Percentiles rank a stretch among this genome's conserved stretches.
Conservation (phyloP, 2,888 invertebrate genomes). For the Macroteleia sp. region DNA sequence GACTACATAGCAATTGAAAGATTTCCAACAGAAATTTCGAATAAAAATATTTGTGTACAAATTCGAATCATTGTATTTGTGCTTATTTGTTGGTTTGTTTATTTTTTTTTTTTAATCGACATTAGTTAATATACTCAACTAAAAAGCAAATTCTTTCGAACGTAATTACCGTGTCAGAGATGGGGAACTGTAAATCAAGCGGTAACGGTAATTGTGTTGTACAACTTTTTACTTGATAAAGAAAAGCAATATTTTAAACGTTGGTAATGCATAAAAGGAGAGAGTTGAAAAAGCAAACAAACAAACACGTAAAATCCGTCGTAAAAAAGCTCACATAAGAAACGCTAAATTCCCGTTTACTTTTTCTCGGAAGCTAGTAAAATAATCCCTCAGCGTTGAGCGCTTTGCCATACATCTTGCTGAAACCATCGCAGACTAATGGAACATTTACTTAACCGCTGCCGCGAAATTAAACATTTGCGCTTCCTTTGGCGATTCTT, state of each 20-base stretch:
- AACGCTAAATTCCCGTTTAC: conserved; percentile 36
- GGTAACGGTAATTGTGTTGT: no score
- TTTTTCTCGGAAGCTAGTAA: conserved; percentile 32
- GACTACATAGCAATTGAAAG: no score
- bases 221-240: not conserved
- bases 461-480: conserved; percentile 37
- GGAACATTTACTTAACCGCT: conserved; percentile 39
- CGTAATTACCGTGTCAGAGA: no score
- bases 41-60: no score
- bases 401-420: conserved; percentile 32
- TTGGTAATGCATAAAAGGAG: not conserved
- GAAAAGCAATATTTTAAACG: conserved; percentile 11
- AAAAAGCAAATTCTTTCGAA: no score
- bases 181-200: no score
- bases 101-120: no score
- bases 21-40: no score
- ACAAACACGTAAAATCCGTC: conserved; percentile 21
- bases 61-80: no score
- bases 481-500: conserved; percentile 35
- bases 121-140: no score
- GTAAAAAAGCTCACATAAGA: conserved; percentile 15
- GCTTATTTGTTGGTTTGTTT: no score
- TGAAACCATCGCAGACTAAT: conserved; percentile 36
- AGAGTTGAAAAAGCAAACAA: conserved; percentile 7
- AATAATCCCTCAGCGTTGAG: conserved; percentile 31